These are phyloP conservation scores for Triplophysa rosa DNA, from an alignment of 2,113 vertebrate genomes.

Conservation along the genomic window DNA sequence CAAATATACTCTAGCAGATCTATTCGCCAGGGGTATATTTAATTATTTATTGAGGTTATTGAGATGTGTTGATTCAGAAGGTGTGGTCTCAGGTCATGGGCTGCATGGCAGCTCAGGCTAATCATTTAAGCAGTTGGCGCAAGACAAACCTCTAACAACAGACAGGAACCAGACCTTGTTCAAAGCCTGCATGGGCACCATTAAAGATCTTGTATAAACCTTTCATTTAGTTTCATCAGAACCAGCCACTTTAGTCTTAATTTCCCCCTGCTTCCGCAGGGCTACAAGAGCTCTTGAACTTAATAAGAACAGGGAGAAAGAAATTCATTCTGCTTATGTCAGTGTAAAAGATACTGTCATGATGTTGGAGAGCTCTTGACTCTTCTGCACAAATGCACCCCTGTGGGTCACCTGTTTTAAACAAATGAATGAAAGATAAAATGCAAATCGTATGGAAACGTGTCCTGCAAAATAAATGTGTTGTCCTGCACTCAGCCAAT, in stretches of 20 bases:
- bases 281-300: constrained; percentile 20
- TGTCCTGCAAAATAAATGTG: constrained; percentile 25
- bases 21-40: not conserved
- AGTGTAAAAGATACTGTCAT: constrained; percentile 14
- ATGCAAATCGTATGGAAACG: constrained; percentile 69
- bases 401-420: constrained; percentile 51
- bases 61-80: constrained; percentile 46
- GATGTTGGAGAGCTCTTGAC: constrained; percentile 4
- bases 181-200: constrained; percentile 8
- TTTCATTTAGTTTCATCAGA: constrained; percentile 21
- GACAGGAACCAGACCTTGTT: constrained; percentile 42
- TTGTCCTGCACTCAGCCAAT: constrained; percentile 7
- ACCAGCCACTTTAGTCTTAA: constrained; percentile 15
- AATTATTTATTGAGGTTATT: not conserved
- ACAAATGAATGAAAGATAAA: constrained; percentile 68
- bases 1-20: not conserved
- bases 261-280: constrained; percentile 9
- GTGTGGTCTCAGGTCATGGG: constrained; percentile 1
- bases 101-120: not conserved
- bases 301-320: constrained; percentile 13
- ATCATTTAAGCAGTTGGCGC: not conserved
- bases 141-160: not conserved
- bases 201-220: constrained; percentile 14
- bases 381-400: not conserved
- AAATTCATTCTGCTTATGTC: constrained; percentile 15